Percentiles rank a stretch among this genome's conserved stretches.
phyloP scores from a whole-genome alignment of 2,113 vertebrate species.

The Uropsilus gracilis region DNA sequence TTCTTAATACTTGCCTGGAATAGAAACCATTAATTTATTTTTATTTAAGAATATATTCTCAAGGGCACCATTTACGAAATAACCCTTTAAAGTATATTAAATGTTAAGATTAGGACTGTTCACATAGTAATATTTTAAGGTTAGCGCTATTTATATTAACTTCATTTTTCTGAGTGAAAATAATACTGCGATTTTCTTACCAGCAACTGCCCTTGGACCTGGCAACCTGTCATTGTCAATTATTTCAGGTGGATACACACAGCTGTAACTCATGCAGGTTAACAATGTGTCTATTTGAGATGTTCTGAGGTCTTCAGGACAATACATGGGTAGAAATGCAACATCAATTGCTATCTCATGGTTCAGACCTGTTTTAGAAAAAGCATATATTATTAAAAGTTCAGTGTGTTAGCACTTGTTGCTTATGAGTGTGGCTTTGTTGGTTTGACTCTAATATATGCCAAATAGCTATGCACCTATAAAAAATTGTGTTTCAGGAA shows the following conservation, averaged over 20 bases:
- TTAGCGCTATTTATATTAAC: not conserved
- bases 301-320: conserved; percentile 46
- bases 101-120: conserved; percentile 32
- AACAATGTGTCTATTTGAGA: conserved; percentile 62
- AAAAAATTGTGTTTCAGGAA: conserved; percentile 26
- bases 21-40: conserved; percentile 37
- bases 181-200: conserved; percentile 39
- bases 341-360: conserved; percentile 90
- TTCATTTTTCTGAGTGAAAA: conserved; percentile 37
- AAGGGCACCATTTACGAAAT: not conserved
- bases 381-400: conserved; percentile 31
- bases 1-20: conserved; percentile 24
- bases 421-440: not conserved
- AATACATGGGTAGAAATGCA: conserved; percentile 87
- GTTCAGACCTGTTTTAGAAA: conserved; percentile 89
- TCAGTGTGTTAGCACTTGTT: not conserved
- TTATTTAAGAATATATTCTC: conserved; percentile 48
- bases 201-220: conserved; percentile 35
- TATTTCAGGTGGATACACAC: conserved; percentile 14
- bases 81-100: conserved; percentile 15
- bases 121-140: conserved; percentile 10
- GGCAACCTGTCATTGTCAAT: not conserved
- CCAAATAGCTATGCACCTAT: not conserved
- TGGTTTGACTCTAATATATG: not conserved
- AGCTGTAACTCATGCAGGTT: conserved; percentile 62